phyloP scores from a whole-genome alignment of 1,140 invertebrate genomes.

The Drosophila murphyi region DNA sequence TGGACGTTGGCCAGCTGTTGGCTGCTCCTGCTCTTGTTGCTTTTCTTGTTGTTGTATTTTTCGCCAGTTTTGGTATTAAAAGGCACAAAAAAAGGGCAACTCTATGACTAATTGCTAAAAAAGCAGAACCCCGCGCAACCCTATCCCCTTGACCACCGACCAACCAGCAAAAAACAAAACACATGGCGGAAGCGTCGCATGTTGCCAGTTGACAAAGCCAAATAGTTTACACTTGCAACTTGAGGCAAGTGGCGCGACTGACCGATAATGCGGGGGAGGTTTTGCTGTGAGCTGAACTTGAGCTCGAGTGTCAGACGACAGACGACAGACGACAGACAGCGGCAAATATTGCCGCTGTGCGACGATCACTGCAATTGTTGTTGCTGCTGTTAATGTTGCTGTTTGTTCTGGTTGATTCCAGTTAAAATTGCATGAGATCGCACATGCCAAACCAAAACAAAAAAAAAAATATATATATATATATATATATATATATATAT shows the following conservation, averaged over 20 bases:
- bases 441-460: neutral
- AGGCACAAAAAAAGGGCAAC: slow-evolving; percentile 5
- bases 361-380: slow-evolving; percentile 40
- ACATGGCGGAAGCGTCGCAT: slow-evolving; percentile 49
- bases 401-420: slow-evolving; percentile 29
- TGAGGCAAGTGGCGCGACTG: neutral
- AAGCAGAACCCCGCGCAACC: neutral
- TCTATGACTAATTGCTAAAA: slow-evolving; percentile 47
- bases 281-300: slow-evolving; percentile 29
- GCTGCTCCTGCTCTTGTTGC: neutral
- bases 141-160: neutral
- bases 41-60: slow-evolving; percentile 23
- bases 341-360: slow-evolving; percentile 19
- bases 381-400: slow-evolving; percentile 5
- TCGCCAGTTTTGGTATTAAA: slow-evolving; percentile 33
- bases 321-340: slow-evolving; percentile 23
- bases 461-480: neutral
- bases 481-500: slow-evolving; percentile 7
- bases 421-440: slow-evolving; percentile 52
- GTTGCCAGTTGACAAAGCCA: slow-evolving; percentile 64
- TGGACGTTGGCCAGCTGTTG: slow-evolving; percentile 45
- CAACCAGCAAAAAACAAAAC: slow-evolving; percentile 13
- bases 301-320: slow-evolving; percentile 29
- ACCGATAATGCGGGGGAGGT: neutral
- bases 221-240: slow-evolving; percentile 45